Evolutionary conservation across 1,140 invertebrate species (phyloP).

Genomic region (Hycleus cichorii): DNA sequence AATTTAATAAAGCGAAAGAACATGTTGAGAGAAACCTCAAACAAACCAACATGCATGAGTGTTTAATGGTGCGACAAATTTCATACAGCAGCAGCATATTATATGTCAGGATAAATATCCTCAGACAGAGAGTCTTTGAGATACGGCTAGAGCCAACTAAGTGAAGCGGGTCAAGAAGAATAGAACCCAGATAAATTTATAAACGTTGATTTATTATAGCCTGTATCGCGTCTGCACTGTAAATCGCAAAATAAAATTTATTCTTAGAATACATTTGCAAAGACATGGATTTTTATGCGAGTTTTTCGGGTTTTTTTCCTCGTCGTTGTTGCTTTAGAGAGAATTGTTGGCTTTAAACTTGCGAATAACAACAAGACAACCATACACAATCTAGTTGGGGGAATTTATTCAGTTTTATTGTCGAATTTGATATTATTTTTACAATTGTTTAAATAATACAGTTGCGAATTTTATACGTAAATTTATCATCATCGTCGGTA

Average conservation of each 20-base stretch:
- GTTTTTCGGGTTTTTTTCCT: no score
- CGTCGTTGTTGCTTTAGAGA: no score
- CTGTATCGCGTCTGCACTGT: constrained; percentile 33
- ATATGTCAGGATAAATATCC: constrained; percentile 37
- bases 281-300: constrained; percentile 9
- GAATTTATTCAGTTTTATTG: no score
- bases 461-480: constrained; percentile 5
- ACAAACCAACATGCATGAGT: constrained; percentile 30
- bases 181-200: constrained; percentile 37
- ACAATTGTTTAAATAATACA: no score
- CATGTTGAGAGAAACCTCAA: constrained; percentile 6
- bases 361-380: no score
- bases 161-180: constrained; percentile 37
- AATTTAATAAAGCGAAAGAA: no score
- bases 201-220: constrained; percentile 33
- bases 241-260: constrained; percentile 34
- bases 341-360: no score
- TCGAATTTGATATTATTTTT: no score
- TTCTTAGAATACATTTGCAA: constrained; percentile 19
- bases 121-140: constrained; percentile 29
- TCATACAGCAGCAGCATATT: constrained; percentile 36
- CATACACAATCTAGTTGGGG: no score
- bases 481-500: constrained; percentile 25
- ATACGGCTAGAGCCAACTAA: constrained; percentile 33
- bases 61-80: constrained; percentile 40